A percentile compares a stretch with the other conserved stretches of the same genome.
Evolutionary conservation across 2,888 invertebrate genomes (phyloP).

Genomic region (Folsomia candida): DNA sequence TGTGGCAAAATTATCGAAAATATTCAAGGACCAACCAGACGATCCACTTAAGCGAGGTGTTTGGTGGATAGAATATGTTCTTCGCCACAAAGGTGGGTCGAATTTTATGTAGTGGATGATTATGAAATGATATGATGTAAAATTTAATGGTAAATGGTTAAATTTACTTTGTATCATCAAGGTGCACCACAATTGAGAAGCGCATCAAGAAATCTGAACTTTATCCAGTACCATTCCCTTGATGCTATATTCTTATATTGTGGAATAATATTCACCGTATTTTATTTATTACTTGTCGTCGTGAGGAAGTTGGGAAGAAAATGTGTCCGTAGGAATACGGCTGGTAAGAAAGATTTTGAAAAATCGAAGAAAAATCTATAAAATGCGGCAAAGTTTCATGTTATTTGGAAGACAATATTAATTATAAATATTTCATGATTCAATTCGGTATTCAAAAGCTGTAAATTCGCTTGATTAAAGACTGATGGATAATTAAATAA

Average conservation of each 20-base stretch:
- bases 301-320: too few species aligned
- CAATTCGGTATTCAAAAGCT: too few species aligned
- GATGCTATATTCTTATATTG: not conserved
- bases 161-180: not conserved
- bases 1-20: constrained; percentile 16
- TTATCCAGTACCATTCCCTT: not conserved
- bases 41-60: constrained; percentile 20
- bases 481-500: too few species aligned
- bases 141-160: not conserved
- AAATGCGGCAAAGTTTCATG: too few species aligned
- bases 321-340: too few species aligned
- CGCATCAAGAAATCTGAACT: not conserved
- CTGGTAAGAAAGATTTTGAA: too few species aligned
- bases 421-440: too few species aligned
- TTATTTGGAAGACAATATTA: too few species aligned
- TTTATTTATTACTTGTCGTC: not conserved
- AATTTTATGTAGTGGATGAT: too few species aligned
- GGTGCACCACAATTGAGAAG: constrained; percentile 4
- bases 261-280: not conserved
- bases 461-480: too few species aligned
- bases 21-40: constrained; percentile 22
- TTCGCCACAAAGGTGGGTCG: constrained; percentile 36
- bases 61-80: constrained; percentile 33
- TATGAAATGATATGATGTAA: too few species aligned
- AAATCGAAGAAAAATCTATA: too few species aligned